Conservation (phyloP, 1,140 invertebrate genomes). For the Cydia splendana region DNA sequence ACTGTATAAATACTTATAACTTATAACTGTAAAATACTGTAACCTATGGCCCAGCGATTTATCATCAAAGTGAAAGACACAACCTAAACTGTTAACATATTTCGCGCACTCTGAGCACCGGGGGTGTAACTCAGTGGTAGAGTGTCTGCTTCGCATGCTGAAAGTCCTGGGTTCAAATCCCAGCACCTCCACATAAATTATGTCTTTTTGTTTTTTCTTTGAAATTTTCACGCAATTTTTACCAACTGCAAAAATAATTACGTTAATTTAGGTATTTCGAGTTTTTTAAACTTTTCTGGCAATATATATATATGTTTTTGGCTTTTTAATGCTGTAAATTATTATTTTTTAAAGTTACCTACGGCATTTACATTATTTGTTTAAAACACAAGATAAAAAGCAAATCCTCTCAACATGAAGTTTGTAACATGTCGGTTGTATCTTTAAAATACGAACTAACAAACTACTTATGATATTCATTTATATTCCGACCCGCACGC, state of each 20-base stretch:
- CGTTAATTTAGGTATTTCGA: neutral
- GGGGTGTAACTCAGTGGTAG: conserved; percentile 86
- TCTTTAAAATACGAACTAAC: conserved; percentile 10
- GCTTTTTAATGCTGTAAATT: too few relatives aligned
- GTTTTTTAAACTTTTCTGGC: too few relatives aligned
- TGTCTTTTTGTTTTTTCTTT: neutral
- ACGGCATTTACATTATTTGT: neutral
- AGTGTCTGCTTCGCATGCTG: conserved; percentile 85
- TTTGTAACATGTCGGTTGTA: conserved; percentile 1
- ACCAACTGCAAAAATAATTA: neutral
- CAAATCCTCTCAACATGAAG: neutral
- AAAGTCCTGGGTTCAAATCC: conserved; percentile 85
- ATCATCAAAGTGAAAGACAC: neutral
- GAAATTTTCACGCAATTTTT: neutral
- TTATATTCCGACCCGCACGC: neutral
- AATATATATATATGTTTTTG: too few relatives aligned
- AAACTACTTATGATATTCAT: conserved; percentile 16
- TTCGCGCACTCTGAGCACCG: conserved; percentile 36
- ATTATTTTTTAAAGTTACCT: too few relatives aligned
- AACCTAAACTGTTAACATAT: neutral
- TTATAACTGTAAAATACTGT: too few relatives aligned
- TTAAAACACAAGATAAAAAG: neutral
- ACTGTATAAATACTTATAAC: too few relatives aligned
- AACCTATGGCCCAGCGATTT: too few relatives aligned
- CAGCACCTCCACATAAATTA: conserved; percentile 65